Conservation (phyloP, 2,888 invertebrate species). For the Dorcus parallelipipedus region DNA sequence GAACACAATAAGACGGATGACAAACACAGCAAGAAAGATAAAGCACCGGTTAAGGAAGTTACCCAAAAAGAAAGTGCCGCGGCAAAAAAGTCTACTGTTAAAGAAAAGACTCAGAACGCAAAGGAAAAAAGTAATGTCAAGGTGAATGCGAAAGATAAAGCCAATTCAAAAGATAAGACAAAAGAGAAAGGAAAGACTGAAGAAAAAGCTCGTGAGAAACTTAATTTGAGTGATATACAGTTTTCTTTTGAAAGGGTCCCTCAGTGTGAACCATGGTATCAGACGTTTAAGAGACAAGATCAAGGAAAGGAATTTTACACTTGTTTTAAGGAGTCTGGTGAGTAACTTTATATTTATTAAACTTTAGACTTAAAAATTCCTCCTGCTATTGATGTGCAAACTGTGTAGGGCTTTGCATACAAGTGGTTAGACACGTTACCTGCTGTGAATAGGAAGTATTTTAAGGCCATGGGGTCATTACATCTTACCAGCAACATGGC, state of each 20-base stretch:
- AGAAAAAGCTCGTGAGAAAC: slow-evolving; percentile 35
- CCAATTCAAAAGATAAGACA: slow-evolving; percentile 39
- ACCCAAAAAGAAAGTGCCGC: neutral
- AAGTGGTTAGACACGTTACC: no score
- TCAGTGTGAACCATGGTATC: slow-evolving; percentile 72
- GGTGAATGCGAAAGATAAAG: slow-evolving; percentile 13
- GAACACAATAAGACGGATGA: slow-evolving; percentile 21
- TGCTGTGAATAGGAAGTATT: no score
- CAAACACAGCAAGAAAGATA: neutral
- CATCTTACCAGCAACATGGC: no score
- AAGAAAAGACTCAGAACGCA: neutral
- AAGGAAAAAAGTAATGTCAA: slow-evolving; percentile 19
- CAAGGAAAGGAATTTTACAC: slow-evolving; percentile 63
- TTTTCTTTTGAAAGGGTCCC: slow-evolving; percentile 77
- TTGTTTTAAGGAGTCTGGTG: slow-evolving; percentile 55
- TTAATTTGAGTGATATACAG: slow-evolving; percentile 59
- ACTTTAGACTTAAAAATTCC: no score
- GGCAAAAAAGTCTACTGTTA: neutral
- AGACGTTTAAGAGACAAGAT: slow-evolving; percentile 74
- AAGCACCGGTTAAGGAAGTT: neutral
- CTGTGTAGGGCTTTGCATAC: no score
- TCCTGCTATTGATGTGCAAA: no score
- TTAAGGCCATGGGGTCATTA: no score
- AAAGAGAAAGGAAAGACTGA: slow-evolving; percentile 32
- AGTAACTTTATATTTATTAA: slow-evolving; percentile 19